Conservation (phyloP, 2,113 vertebrate genomes). For the Hippotragus niger region DNA sequence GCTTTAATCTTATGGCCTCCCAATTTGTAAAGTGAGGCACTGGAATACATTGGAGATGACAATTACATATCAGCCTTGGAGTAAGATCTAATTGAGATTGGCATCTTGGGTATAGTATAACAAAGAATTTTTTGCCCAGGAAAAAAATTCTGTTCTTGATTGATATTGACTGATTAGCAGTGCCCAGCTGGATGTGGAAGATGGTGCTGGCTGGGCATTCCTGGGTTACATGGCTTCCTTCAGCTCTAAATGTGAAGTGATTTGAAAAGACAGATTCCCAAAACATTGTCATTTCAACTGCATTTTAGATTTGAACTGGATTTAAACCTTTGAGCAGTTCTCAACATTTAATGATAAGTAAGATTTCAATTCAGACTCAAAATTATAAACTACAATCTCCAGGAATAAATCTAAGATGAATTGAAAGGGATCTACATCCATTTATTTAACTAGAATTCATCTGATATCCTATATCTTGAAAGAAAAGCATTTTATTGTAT, state of each 20-base stretch:
- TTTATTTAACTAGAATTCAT: background rate
- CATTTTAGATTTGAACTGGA: background rate
- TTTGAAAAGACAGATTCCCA: background rate
- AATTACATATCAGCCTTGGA: background rate
- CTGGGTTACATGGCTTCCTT: background rate
- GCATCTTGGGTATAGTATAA: background rate
- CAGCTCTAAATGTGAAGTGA: background rate
- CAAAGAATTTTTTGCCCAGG: background rate
- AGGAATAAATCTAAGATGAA: background rate
- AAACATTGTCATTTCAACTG: background rate
- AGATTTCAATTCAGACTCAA: background rate
- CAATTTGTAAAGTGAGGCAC: background rate
- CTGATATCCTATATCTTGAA: background rate
- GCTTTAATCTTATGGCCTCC: background rate
- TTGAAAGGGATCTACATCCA: background rate
- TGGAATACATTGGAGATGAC: background rate
- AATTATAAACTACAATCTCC: background rate
- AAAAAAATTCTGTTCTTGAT: background rate
- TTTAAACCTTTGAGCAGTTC: background rate
- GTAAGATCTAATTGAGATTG: background rate
- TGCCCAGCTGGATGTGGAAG: rapidly evolving
- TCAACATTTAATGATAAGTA: background rate
- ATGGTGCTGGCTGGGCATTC: rapidly evolving
- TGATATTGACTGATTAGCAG: background rate
- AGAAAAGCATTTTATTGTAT: background rate